phyloP scores from a whole-genome alignment of 2,888 invertebrate genomes.

The Drosophila mimetica region DNA sequence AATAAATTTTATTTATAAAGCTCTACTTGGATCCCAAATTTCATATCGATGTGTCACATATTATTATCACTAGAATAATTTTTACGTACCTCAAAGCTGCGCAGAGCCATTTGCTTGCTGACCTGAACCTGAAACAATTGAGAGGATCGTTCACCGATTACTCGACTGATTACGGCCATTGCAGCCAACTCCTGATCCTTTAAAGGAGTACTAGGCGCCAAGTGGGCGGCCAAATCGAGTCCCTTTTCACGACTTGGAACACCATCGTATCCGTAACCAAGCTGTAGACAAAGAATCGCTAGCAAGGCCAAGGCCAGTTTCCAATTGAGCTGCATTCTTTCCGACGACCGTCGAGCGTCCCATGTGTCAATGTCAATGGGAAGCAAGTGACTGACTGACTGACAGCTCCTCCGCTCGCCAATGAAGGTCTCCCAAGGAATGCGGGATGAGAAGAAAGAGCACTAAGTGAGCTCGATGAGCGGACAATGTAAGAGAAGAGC shows the following conservation, averaged over 20 bases:
- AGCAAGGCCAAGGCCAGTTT: slow-evolving; percentile 50
- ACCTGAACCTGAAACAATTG: slow-evolving; percentile 62
- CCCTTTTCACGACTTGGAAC: slow-evolving; percentile 14
- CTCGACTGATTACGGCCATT: slow-evolving; percentile 57
- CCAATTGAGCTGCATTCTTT: slow-evolving; percentile 20
- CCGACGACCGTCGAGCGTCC: background rate
- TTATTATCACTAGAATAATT: background rate
- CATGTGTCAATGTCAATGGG: slow-evolving; percentile 38
- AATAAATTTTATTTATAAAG: too few species aligned
- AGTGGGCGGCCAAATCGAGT: slow-evolving; percentile 30
- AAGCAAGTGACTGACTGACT: slow-evolving; percentile 21
- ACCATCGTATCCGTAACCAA: background rate
- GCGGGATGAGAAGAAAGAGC: background rate
- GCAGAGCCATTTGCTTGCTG: slow-evolving; percentile 44
- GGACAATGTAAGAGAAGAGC: slow-evolving; percentile 17
- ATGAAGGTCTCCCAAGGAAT: slow-evolving; percentile 9
- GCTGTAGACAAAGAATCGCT: slow-evolving; percentile 1
- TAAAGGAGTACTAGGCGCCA: slow-evolving; percentile 51
- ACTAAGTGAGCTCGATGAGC: slow-evolving; percentile 22
- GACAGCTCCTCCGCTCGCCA: slow-evolving; percentile 13
- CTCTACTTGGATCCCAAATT: too few species aligned
- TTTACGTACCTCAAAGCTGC: slow-evolving; percentile 61
- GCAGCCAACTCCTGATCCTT: slow-evolving; percentile 66
- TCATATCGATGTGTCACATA: background rate
- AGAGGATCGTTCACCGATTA: slow-evolving; percentile 55